These are phyloP conservation scores for Chrysopilus asiliformis DNA, from an alignment of 2,888 invertebrate species.

Conservation along the genomic window DNA sequence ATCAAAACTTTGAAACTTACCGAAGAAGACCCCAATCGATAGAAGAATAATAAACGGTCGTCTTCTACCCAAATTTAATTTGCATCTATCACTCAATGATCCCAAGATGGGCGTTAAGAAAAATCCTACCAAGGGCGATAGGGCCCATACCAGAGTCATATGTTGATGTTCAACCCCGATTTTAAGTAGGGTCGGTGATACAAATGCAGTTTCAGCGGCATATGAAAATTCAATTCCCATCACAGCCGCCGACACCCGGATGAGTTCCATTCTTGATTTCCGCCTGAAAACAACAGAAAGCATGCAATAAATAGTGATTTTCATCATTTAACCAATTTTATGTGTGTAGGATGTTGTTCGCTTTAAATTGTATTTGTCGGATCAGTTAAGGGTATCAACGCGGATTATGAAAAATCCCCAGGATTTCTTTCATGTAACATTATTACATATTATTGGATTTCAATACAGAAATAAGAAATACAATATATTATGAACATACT, in stretches of 20 bases:
- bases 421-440: too few relatives aligned
- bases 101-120: constrained; percentile 87
- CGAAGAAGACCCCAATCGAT: constrained; percentile 79
- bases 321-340: too few relatives aligned
- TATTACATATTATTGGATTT: too few relatives aligned
- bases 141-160: constrained; percentile 92
- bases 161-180: constrained; percentile 85
- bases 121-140: constrained; percentile 88
- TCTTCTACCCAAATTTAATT: constrained; percentile 64
- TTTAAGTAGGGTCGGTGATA: constrained; percentile 84
- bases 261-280: constrained; percentile 66
- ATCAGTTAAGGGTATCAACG: too few relatives aligned
- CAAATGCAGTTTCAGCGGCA: constrained; percentile 94
- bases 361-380: too few relatives aligned
- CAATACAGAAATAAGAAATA: too few relatives aligned
- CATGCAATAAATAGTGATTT: too few relatives aligned
- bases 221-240: constrained; percentile 98
- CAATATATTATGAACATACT: too few relatives aligned
- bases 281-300: constrained; percentile 39
- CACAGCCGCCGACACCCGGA: constrained; percentile 83
- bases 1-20: constrained; percentile 38
- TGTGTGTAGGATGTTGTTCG: too few relatives aligned
- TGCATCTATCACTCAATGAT: constrained; percentile 82
- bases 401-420: too few relatives aligned
- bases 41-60: constrained; percentile 83